phyloP scores from a whole-genome alignment of 2,113 vertebrate genomes.

The Nothocercus nigrocapillus region DNA sequence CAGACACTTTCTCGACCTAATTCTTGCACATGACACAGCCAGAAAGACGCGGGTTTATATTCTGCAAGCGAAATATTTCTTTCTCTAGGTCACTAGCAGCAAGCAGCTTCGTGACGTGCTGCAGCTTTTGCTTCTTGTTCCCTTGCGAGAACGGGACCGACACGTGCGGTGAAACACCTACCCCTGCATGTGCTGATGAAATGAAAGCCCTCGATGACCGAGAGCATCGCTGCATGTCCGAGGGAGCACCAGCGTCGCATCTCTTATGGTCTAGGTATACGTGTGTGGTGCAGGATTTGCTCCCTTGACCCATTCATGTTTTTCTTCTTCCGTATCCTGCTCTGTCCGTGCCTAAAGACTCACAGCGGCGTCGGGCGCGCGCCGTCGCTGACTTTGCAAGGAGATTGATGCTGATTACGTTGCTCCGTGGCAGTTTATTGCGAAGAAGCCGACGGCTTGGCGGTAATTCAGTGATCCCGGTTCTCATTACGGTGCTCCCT shows the following conservation, averaged over 20 bases:
- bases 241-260: not conserved
- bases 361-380: not conserved
- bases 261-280: not conserved
- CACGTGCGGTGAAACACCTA: not conserved
- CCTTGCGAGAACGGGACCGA: not conserved
- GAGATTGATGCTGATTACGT: not conserved
- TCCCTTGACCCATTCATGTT: not conserved
- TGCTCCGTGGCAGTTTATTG: not conserved
- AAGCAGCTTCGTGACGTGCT: not conserved
- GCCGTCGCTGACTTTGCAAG: not conserved
- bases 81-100: not conserved
- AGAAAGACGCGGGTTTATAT: not conserved
- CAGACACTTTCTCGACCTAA: not conserved
- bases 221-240: not conserved
- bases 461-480: not conserved
- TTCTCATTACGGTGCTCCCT: not conserved
- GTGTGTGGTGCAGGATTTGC: not conserved
- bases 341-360: not conserved
- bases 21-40: not conserved
- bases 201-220: not conserved
- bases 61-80: not conserved
- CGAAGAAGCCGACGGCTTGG: not conserved
- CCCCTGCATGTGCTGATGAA: fast-evolving
- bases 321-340: not conserved
- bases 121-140: not conserved